Evolutionary conservation across 2,113 vertebrate species (phyloP), one percentile per base, ranked within the genome.

Genomic region (Natator depressus): DNA sequence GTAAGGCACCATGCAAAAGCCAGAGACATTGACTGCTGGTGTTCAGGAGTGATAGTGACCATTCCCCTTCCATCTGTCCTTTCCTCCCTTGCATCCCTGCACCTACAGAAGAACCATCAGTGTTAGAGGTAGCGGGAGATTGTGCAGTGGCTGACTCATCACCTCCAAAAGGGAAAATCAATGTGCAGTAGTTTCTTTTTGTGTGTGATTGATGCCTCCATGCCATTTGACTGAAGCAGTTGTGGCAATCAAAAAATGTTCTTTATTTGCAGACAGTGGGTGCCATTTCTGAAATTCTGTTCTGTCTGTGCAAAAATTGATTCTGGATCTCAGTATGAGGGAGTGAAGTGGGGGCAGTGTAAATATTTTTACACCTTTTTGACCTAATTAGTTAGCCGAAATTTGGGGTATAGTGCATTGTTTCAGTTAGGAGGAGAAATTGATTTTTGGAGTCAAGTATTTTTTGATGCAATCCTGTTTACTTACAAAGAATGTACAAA

Each of bases 1-100:
- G 72, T 29, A 46, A 94, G 96, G 95, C 13, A 89, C 85, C 78
- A 79, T 84, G 46, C 82, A 90, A 95, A 93, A 89, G 49, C 35
- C 69, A 50, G n/a, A 25, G 22, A 10, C 78, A 69, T 11, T 38
- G 57, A 29, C 80, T 79, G 75, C 55, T 12, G 31, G 10, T 80
- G 24, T 82, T 25, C 75, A 78, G 42, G 46, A 78, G 42, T 38
- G 6, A 27, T 16, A 78, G 75, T 47, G 25, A 46, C 27, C 75
- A 78, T 38, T 72, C 2, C 65, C n/a, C 20, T 38, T 38, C n/a
- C 17, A 22, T 38, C n/a, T 72, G 35, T 72, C 35, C 16, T 72
- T 16, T 8, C 14, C 65, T 72, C n/a, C 35, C 17, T n/a, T 19
- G 35, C 35, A 38, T 72, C n/a, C n/a, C 65, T 69, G 35, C 14